Conservation (phyloP, 2,888 invertebrate species). For the Xylota segnis region DNA sequence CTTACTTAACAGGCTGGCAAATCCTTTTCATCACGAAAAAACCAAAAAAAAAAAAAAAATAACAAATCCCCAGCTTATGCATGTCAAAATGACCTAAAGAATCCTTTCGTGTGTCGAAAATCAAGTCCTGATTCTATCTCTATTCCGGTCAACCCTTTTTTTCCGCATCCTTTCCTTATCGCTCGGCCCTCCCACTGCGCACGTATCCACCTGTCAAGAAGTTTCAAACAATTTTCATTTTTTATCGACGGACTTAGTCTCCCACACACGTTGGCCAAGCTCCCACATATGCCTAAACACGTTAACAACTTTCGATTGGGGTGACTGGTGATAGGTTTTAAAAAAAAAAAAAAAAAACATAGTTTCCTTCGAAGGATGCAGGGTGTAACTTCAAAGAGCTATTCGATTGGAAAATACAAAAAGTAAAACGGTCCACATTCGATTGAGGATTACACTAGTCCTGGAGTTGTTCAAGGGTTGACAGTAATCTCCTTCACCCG, state of each 20-base stretch:
- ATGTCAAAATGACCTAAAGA: constrained; percentile 35
- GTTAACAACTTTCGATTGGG: constrained; percentile 36
- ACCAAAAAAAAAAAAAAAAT: too few species aligned
- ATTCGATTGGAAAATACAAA: constrained; percentile 59
- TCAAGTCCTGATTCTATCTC: constrained; percentile 33
- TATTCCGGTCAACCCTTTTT: constrained; percentile 46
- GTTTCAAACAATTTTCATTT: constrained; percentile 22
- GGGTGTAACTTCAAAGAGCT: constrained; percentile 48
- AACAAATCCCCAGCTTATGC: constrained; percentile 55
- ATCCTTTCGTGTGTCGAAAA: constrained; percentile 27
- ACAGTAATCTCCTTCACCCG: constrained; percentile 61
- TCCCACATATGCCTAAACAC: constrained; percentile 27
- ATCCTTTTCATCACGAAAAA: constrained; percentile 43
- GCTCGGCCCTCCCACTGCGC: not conserved
- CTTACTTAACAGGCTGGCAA: constrained; percentile 33
- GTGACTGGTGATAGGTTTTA: constrained; percentile 8
- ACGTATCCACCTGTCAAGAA: constrained; percentile 53
- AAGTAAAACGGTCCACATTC: constrained; percentile 28
- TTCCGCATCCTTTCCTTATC: constrained; percentile 40
- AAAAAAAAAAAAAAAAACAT: constrained; percentile 18
- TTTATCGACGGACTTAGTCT: constrained; percentile 34
- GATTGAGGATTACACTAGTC: constrained; percentile 45
- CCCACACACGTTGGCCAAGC: not conserved
- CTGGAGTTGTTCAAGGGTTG: constrained; percentile 40
- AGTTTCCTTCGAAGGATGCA: constrained; percentile 2